A percentile compares a stretch with the other conserved stretches of the same genome.
phyloP scores from a whole-genome alignment of 2,113 vertebrate species.

The Prolemur simus region DNA sequence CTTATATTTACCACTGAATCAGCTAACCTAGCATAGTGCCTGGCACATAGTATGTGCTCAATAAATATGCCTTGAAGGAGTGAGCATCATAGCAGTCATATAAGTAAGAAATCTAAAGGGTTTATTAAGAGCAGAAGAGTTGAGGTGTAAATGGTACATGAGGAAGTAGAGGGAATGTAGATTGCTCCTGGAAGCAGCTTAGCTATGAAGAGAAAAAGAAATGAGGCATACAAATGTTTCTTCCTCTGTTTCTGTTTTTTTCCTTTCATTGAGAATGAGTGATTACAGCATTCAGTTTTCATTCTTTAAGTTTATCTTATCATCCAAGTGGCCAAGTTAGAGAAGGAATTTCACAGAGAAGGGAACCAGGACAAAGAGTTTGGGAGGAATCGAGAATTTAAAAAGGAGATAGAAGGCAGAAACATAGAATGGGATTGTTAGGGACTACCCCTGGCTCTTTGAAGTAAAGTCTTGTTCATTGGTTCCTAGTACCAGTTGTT shows the following conservation, averaged over 20 bases:
- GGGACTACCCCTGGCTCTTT: background rate
- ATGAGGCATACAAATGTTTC: background rate
- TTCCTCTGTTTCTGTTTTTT: background rate
- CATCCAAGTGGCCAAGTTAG: background rate
- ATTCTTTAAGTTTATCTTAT: constrained; percentile 13
- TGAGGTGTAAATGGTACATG: background rate
- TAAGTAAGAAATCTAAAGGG: background rate
- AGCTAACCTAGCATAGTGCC: background rate
- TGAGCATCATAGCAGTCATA: background rate
- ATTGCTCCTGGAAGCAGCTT: background rate
- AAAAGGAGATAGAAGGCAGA: background rate
- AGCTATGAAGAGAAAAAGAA: background rate
- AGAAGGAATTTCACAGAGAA: constrained; percentile 17
- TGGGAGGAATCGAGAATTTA: constrained; percentile 41
- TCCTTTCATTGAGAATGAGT: background rate
- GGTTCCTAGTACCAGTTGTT: background rate
- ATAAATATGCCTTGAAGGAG: background rate
- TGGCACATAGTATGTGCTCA: background rate
- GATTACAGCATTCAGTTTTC: constrained; percentile 17
- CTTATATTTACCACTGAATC: background rate
- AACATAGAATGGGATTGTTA: background rate
- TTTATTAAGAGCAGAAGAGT: background rate
- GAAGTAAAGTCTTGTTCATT: background rate
- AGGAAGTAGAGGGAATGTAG: background rate
- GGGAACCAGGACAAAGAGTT: constrained; percentile 6